Base-by-base conservation (phyloP, 64 coral and sea anemone species). In the Pachyseris speciosa region DNA sequence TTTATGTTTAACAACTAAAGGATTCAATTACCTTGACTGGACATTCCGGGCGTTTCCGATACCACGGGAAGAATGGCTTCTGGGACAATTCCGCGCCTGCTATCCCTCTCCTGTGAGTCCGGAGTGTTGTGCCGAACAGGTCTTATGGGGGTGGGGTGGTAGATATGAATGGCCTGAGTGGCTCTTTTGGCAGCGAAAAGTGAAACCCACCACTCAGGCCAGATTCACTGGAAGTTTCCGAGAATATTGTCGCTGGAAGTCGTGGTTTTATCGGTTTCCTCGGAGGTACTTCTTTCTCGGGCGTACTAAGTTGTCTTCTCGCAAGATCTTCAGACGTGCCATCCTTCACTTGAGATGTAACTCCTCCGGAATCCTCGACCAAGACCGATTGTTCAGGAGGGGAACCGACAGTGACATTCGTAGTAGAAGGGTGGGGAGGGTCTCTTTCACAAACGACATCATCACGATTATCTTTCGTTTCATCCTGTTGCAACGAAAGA, bases 121-220 rank as follows among this genome's bases (percentile, higher is more conserved):
- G 91, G 91, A 12, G 47, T 93, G 30, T 60, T 32, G 25, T 30
- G 37, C 38, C 45, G 63, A 49, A 43, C 47, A 7, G 57, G 64
- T 51, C 31, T 74, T 28, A 95, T 34, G 36, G 94, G 86, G 91
- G 95, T 58, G 95, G 95, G 36, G 95, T 97, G 19, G 78, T 80
- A 37, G 91, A 97, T n/a, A 55, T 78, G 43, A 67, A 30, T n/a
- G 95, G 94, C 57, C 67, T 89, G 1, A 96, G 72, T 2, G 90
- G 94, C 51, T 96, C 84, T 25, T 74, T 84, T 19, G 95, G 95
- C 7, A 97, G 51, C 2, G 95, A 97, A 73, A 97, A 97, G 60
- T 97, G 91, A 49, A 93, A 97, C 4, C 42, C 78, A 40, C 61
- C 65, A 25, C 68, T 66, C 37, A 28, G 69, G 4, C 47, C 80